Evolutionary conservation across 2,888 invertebrate genomes (phyloP).

Genomic region (Marasmarcha lunaedactyla): DNA sequence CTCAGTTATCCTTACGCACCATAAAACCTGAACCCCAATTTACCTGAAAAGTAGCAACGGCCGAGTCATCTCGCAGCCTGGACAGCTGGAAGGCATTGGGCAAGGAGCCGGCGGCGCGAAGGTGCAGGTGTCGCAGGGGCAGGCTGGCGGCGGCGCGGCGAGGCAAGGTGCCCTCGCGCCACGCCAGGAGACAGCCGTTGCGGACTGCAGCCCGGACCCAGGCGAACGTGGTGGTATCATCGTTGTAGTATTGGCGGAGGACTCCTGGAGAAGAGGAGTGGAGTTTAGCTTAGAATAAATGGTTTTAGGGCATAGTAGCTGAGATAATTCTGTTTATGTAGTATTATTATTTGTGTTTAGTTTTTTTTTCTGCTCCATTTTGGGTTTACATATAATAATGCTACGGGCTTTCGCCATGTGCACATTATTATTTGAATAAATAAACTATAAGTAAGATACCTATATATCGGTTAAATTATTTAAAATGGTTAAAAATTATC

Average conservation of each 20-base stretch:
- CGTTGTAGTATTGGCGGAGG: constrained; percentile 58
- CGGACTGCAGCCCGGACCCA: constrained; percentile 60
- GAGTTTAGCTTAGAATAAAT: neutral
- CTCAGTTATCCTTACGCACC: too few relatives aligned
- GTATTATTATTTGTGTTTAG: too few relatives aligned
- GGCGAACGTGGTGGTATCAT: constrained; percentile 44
- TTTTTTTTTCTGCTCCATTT: too few relatives aligned
- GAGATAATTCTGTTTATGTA: too few relatives aligned
- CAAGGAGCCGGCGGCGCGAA: constrained; percentile 40
- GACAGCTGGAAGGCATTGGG: constrained; percentile 62
- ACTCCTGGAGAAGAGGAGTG: constrained; percentile 39
- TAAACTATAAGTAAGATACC: too few relatives aligned
- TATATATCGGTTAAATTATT: too few relatives aligned
- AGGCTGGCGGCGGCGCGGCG: constrained; percentile 47
- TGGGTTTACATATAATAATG: too few relatives aligned
- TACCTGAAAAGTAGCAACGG: constrained; percentile 65
- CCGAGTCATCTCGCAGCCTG: constrained; percentile 50
- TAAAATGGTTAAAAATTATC: too few relatives aligned
- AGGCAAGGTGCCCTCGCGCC: constrained; percentile 62
- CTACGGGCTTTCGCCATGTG: too few relatives aligned
- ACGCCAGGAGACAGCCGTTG: constrained; percentile 50
- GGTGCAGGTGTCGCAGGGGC: constrained; percentile 49
- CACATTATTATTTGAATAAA: too few relatives aligned
- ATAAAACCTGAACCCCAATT: too few relatives aligned
- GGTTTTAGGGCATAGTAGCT: neutral